These are phyloP conservation scores for Orchesellides sinensis DNA, from an alignment of 2,888 invertebrate species.

Conservation along the genomic window DNA sequence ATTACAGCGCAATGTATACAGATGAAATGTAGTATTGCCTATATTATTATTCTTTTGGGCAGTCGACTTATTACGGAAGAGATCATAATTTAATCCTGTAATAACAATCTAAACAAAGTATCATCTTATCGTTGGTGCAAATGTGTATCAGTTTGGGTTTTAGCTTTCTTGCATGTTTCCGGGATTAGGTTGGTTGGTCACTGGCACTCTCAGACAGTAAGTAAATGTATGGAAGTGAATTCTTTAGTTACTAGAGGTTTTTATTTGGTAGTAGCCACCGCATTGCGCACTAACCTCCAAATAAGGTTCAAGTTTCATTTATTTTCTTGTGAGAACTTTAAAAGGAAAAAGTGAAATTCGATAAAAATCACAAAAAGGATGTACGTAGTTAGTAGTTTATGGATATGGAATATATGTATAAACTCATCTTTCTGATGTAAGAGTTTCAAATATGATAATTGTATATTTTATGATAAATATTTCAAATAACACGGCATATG, in stretches of 20 bases:
- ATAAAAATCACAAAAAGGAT: slow-evolving; percentile 22
- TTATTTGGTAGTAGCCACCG: too few relatives aligned
- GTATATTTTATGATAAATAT: slow-evolving; percentile 7
- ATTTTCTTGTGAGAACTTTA: slow-evolving; percentile 42
- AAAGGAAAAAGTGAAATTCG: slow-evolving; percentile 56
- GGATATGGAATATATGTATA: not conserved
- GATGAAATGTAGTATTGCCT: too few relatives aligned
- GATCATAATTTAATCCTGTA: not conserved
- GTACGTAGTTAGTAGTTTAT: not conserved
- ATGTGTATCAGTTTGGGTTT: not conserved
- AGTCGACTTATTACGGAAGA: slow-evolving; percentile 16
- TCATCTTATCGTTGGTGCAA: not conserved
- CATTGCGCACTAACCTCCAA: slow-evolving; percentile 40
- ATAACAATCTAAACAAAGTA: not conserved
- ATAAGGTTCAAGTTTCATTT: slow-evolving; percentile 43
- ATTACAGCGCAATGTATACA: too few relatives aligned
- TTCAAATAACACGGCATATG: not conserved
- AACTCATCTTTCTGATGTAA: slow-evolving; percentile 16
- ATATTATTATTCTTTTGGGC: too few relatives aligned
- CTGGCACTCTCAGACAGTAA: not conserved
- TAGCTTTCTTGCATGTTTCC: slow-evolving; percentile 27
- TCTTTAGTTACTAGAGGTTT: not conserved
- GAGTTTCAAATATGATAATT: slow-evolving; percentile 22
- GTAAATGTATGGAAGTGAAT: not conserved
- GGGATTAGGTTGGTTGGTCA: slow-evolving; percentile 53